phyloP scores from a whole-genome alignment of 2,113 vertebrate species.

The Hemicordylus capensis region DNA sequence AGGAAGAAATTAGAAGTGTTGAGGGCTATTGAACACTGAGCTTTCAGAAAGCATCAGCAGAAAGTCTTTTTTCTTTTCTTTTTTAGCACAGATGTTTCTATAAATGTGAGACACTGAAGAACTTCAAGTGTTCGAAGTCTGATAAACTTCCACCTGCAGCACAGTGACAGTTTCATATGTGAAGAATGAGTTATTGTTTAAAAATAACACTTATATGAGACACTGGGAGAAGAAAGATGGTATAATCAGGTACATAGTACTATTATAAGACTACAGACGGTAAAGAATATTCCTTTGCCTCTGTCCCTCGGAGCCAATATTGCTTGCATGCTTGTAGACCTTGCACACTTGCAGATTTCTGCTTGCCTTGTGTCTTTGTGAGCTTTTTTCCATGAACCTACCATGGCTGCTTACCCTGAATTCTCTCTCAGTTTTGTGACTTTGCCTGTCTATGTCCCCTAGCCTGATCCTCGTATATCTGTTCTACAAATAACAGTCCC shows the following conservation, averaged over 20 bases:
- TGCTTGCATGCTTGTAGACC: too few species aligned
- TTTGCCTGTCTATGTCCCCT: too few species aligned
- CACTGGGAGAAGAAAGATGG: not conserved
- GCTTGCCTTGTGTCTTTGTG: too few species aligned
- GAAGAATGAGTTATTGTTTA: not conserved
- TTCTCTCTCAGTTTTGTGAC: too few species aligned
- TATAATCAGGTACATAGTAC: not conserved
- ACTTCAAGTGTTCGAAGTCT: constrained; percentile 62
- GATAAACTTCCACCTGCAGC: constrained; percentile 52
- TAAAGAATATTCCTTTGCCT: not conserved
- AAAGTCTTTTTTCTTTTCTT: constrained; percentile 28
- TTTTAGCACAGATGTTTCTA: constrained; percentile 53
- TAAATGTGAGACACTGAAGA: constrained; percentile 61
- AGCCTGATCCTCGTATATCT: too few species aligned
- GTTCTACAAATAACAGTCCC: too few species aligned
- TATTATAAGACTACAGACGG: not conserved
- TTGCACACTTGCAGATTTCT: too few species aligned
- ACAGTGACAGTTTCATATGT: constrained; percentile 20
- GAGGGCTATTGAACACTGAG: constrained; percentile 68
- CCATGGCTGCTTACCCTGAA: too few species aligned
- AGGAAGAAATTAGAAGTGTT: constrained; percentile 72
- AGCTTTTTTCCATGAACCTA: too few species aligned
- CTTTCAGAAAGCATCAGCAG: constrained; percentile 57
- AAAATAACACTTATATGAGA: not conserved
- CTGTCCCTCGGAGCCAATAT: too few species aligned